Percentiles rank a stretch among this genome's conserved stretches.
phyloP scores from a whole-genome alignment of 2,888 invertebrate genomes.

The Agonopterix heracliana region DNA sequence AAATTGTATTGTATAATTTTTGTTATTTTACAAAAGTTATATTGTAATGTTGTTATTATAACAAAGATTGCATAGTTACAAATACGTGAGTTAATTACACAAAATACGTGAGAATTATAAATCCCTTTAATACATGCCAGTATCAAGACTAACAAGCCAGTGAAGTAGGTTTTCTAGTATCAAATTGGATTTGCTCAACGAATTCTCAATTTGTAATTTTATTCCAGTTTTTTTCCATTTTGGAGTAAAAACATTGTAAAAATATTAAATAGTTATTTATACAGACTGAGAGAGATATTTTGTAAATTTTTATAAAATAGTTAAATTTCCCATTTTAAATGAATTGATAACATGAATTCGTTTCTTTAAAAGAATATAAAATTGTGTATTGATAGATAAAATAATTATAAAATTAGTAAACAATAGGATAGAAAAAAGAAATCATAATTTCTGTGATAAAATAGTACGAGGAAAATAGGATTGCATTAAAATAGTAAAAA shows the following conservation, averaged over 20 bases:
- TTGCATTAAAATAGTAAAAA: slow-evolving; percentile 17
- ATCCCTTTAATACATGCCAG: too few relatives aligned
- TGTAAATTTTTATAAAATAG: slow-evolving; percentile 23
- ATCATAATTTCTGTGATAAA: slow-evolving; percentile 53
- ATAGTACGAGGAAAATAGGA: slow-evolving; percentile 33
- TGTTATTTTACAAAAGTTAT: too few relatives aligned
- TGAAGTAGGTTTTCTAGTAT: not conserved
- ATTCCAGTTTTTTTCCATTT: slow-evolving; percentile 26
- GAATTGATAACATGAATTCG: slow-evolving; percentile 4
- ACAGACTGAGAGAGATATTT: slow-evolving; percentile 36
- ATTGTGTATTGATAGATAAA: slow-evolving; percentile 4
- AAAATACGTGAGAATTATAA: too few relatives aligned
- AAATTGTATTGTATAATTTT: too few relatives aligned
- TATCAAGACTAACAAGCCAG: too few relatives aligned
- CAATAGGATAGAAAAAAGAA: slow-evolving; percentile 26
- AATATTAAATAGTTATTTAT: slow-evolving; percentile 6
- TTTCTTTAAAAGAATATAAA: slow-evolving; percentile 14
- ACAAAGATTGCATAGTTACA: too few relatives aligned
- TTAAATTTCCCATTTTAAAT: not conserved
- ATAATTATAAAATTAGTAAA: slow-evolving; percentile 9
- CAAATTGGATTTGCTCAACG: slow-evolving; percentile 10
- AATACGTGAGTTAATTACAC: too few relatives aligned
- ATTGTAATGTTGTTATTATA: too few relatives aligned
- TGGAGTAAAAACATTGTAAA: slow-evolving; percentile 16
- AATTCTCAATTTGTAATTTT: slow-evolving; percentile 6